Evolutionary conservation across 1,140 invertebrate species (phyloP).

Genomic region (Papilio helenus): DNA sequence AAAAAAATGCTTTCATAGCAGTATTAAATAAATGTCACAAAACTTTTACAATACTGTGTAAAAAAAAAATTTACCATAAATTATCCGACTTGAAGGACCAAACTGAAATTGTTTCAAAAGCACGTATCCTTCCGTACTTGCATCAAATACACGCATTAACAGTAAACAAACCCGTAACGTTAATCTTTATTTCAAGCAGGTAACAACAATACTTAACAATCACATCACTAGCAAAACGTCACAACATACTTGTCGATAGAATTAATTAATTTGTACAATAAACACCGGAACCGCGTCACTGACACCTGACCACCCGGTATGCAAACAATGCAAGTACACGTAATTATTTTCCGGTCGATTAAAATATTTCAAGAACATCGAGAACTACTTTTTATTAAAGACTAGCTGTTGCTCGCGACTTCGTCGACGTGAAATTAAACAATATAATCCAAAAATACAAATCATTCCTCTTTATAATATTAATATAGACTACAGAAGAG

Average conservation of each 20-base stretch:
- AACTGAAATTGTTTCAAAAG: background rate
- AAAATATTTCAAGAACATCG: background rate
- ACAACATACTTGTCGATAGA: background rate
- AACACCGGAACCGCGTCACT: conserved; percentile 20
- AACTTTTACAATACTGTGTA: background rate
- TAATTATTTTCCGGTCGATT: conserved; percentile 8
- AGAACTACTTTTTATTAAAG: background rate
- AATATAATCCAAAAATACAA: too few relatives aligned
- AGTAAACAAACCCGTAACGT: background rate
- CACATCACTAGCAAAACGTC: conserved; percentile 9
- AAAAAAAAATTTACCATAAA: background rate
- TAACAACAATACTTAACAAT: conserved; percentile 13
- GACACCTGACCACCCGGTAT: conserved; percentile 23
- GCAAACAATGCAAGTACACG: conserved; percentile 12
- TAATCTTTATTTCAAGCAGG: background rate
- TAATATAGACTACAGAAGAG: too few relatives aligned
- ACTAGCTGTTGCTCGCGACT: too few relatives aligned
- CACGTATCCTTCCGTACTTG: background rate
- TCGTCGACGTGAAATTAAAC: too few relatives aligned
- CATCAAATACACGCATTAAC: background rate
- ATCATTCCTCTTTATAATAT: too few relatives aligned
- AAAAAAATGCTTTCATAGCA: too few relatives aligned
- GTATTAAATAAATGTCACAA: background rate
- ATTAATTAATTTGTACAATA: conserved; percentile 6
- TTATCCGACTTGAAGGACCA: conserved; percentile 3